Evolutionary conservation across 2,888 invertebrate genomes (phyloP), one percentile per base, ranked within the genome.

Genomic region (Synergus laeviventris): DNA sequence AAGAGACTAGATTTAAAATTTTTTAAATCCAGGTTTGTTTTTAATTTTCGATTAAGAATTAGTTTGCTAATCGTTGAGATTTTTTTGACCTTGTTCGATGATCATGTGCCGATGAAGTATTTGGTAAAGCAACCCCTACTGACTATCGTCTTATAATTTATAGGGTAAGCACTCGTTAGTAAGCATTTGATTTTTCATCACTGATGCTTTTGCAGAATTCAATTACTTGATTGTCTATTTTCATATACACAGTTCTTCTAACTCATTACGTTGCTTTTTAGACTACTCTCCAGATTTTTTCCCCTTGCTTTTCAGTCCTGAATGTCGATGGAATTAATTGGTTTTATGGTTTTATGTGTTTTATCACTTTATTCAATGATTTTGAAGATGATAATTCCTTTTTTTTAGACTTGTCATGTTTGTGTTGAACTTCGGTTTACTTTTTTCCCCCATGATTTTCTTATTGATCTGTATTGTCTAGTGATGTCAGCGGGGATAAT

Each of bases 161-260:
- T 89, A 87, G 90, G 90, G 90, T 90, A 90, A 90, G 90, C 89
- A 88, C 86, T 86, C 80, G 86, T 85, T 86, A 81, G 83, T 89
- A 86, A 82, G 84, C 83, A 84, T 76, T 84, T 82, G 82, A 80
- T 85, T 83, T 76, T 81, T 75, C 49, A 74, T 78, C 75, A 61
- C 56, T 31, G 56, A 75, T 56, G 79, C 77, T 91, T 83, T 82
- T 81, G 76, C 83, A 82, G 45, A 86, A 81, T 79, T 79, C 86
- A 42, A 21, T 70, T 70, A n/a, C 79, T 79, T 81, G 60, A 84
- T 85, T 78, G 39, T 76, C 74, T 59, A 14, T 59, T 49, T 76
- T 62, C 38, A 75, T 75, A 60, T 31, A 31, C 31, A 31, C 5
- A 31, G 7, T 31, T 74, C 75, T 74, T 74, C 61, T 70, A 73